Conservation (phyloP, 2,113 vertebrate species). For the Charadrius vociferus region DNA sequence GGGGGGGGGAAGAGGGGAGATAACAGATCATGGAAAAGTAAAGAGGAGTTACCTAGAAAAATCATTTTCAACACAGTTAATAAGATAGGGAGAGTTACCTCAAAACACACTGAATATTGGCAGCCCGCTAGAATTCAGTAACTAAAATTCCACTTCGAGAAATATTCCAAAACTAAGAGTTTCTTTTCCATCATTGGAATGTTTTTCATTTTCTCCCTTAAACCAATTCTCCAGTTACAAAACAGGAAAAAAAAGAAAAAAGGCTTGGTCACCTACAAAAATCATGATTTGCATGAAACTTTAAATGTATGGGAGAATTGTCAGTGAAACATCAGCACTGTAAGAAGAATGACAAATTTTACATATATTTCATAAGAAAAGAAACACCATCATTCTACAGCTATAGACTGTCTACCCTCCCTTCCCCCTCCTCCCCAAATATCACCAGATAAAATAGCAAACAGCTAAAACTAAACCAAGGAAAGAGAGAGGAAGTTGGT, state of each 20-base stretch:
- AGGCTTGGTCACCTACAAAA: background rate
- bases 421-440: background rate
- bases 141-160: background rate
- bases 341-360: background rate
- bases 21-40: background rate
- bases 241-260: background rate
- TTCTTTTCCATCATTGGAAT: background rate
- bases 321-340: accelerated
- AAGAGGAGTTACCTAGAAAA: background rate
- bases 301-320: background rate
- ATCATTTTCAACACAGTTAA: background rate
- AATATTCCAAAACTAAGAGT: background rate
- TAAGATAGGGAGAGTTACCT: background rate
- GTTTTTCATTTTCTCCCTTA: background rate
- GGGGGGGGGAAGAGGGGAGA: background rate
- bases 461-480: background rate
- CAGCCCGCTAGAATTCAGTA: background rate
- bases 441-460: background rate
- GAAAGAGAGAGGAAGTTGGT: background rate
- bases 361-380: background rate
- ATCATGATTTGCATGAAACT: background rate
- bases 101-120: background rate
- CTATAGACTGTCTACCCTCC: background rate
- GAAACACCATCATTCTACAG: background rate
- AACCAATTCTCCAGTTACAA: background rate